Evolutionary conservation across 2,797 vertebrate species (phyloP).

Genomic region (Sphenopsis melanotis): DNA sequence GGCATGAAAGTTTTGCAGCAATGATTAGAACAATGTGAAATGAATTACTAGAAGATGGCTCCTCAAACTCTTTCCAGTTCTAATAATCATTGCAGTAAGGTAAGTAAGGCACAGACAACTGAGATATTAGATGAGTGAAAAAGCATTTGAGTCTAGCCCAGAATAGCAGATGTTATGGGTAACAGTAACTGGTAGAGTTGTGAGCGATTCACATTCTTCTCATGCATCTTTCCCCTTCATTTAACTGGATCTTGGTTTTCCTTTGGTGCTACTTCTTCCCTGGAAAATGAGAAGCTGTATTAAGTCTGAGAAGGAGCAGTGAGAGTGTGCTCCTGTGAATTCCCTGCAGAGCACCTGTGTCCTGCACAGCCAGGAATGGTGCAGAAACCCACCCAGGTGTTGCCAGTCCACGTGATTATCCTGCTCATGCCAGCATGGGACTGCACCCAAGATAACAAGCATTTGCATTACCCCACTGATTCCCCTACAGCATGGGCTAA

Average conservation of each 20-base stretch:
- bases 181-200: background rate
- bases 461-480: accelerated
- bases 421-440: background rate
- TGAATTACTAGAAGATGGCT: background rate
- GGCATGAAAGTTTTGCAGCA: background rate
- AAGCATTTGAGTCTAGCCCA: accelerated
- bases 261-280: background rate
- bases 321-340: background rate
- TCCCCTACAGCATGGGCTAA: background rate
- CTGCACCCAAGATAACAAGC: accelerated
- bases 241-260: background rate
- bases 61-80: background rate
- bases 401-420: background rate
- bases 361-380: background rate
- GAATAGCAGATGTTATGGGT: background rate
- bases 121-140: accelerated
- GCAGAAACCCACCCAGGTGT: background rate
- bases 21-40: background rate
- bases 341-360: background rate
- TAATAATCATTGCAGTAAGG: background rate
- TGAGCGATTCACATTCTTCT: background rate
- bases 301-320: background rate
- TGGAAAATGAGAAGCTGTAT: background rate
- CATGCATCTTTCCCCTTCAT: background rate
- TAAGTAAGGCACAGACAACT: background rate